A percentile compares a stretch with the other conserved stretches of the same genome.
Conservation (phyloP, 1,140 invertebrate species). For the Ectropis grisescens region DNA sequence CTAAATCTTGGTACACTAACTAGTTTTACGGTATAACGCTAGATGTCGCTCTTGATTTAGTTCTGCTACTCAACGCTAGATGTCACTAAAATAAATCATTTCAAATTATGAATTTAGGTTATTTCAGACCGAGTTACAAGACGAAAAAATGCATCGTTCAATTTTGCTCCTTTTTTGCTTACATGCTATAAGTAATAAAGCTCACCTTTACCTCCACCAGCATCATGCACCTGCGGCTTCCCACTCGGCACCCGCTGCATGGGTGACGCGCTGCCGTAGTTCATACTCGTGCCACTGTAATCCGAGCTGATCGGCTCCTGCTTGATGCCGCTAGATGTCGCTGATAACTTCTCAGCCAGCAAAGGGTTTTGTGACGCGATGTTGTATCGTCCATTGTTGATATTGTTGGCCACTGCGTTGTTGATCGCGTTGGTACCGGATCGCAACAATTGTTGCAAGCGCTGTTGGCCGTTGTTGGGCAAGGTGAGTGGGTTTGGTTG, state of each 20-base stretch:
- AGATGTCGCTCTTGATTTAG: slow-evolving; percentile 2
- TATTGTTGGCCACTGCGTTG: slow-evolving; percentile 61
- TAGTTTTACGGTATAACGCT: too few species aligned
- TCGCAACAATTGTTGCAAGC: slow-evolving; percentile 54
- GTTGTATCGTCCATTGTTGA: slow-evolving; percentile 78
- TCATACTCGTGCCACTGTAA: slow-evolving; percentile 62
- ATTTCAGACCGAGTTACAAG: too few species aligned
- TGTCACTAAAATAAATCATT: slow-evolving; percentile 15
- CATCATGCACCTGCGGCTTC: slow-evolving; percentile 61
- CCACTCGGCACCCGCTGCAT: slow-evolving; percentile 66
- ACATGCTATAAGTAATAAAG: slow-evolving; percentile 25
- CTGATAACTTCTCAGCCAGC: slow-evolving; percentile 75
- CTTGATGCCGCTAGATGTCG: slow-evolving; percentile 71
- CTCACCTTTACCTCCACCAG: slow-evolving; percentile 67
- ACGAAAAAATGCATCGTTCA: too few species aligned
- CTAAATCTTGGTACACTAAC: too few species aligned
- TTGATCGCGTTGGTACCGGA: slow-evolving; percentile 58
- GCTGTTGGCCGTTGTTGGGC: slow-evolving; percentile 52
- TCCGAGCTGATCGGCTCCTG: slow-evolving; percentile 65
- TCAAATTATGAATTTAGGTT: too few species aligned
- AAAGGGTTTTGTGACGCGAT: slow-evolving; percentile 87
- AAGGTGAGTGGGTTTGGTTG: slow-evolving; percentile 38
- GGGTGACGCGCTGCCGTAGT: slow-evolving; percentile 60
- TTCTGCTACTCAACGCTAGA: slow-evolving; percentile 24
- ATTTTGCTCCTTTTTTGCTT: too few species aligned